These are phyloP conservation scores for Poecilia gillii DNA, from an alignment of 2,797 vertebrate genomes.

Conservation along the genomic window DNA sequence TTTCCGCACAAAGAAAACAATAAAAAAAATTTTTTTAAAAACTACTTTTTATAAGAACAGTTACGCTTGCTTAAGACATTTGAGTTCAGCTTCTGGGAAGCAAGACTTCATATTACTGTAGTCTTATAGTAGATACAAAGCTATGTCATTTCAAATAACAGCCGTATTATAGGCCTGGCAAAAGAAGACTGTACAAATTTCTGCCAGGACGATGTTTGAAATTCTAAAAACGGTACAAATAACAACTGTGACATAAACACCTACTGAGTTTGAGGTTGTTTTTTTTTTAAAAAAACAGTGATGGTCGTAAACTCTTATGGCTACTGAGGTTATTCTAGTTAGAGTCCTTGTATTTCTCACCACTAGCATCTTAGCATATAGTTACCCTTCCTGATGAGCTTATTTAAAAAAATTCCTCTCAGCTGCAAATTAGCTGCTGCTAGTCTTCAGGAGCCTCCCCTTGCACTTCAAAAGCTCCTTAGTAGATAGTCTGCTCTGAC, in stretches of 20 bases:
- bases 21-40: too few relatives aligned
- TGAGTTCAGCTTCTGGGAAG: neutral
- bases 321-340: neutral
- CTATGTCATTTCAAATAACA: slow-evolving; percentile 47
- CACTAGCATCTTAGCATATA: neutral
- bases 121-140: slow-evolving; percentile 47
- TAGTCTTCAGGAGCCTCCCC: neutral
- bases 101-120: slow-evolving; percentile 47
- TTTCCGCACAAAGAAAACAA: neutral
- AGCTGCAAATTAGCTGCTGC: neutral
- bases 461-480: neutral
- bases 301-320: neutral
- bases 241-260: neutral
- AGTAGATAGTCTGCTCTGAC: neutral
- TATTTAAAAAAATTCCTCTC: neutral
- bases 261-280: neutral
- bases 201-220: neutral
- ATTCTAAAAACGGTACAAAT: neutral
- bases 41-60: neutral
- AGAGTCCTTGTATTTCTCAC: neutral
- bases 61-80: slow-evolving; percentile 1
- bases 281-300: neutral
- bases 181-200: neutral
- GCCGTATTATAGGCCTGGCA: neutral
- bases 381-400: neutral